Evolutionary conservation across 2,888 invertebrate genomes (phyloP), one percentile per base, ranked within the genome.

Genomic region (Diarsia rubi): DNA sequence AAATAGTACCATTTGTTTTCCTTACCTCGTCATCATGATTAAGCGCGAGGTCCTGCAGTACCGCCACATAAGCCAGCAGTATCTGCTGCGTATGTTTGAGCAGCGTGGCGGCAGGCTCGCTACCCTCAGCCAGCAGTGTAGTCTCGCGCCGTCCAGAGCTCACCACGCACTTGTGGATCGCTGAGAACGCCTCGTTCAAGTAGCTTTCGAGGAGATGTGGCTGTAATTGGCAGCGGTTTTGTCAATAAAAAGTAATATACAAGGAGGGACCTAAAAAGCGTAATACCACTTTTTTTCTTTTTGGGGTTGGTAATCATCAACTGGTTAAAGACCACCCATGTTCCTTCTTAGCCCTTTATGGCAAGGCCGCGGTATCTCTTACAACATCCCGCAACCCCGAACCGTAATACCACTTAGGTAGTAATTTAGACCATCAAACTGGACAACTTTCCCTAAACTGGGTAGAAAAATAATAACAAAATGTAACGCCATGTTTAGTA

Each of bases 31-130:
- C 98, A 80, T 97, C 97, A 52, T 97, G 97, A 6, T 82, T 73
- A 9, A 88, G 68, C 2, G 85, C 88, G 12, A 88, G 79, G 11
- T 84, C 83, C 82, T 98, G 97, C 82, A 99, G 95, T 75, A 98
- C 98, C 75, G 97, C 96, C 71, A 97, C 97, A 86, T 97, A 98
- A 0, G 97, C 97, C 5, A 97, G 94, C 59, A 98, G 94, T 73
- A 98, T 97, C 79, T 97, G 97, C 87, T 98, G 98, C 68, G 97
- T 91, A 93, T 93, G 90, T 80, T 93, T 87, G 91, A 96, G 88
- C 89, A 97, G 80, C 87, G 87, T 75, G 8, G 85, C 84, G 8
- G 91, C 86, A 0, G 95, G 92, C n/a, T 92, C 95, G 42, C 90
- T 79, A 62, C 91, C 92, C 88, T 90, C 97, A 85, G 93, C 93